These are phyloP conservation scores for Drosophila gaucha DNA, from an alignment of 2,888 invertebrate genomes.

Conservation along the genomic window DNA sequence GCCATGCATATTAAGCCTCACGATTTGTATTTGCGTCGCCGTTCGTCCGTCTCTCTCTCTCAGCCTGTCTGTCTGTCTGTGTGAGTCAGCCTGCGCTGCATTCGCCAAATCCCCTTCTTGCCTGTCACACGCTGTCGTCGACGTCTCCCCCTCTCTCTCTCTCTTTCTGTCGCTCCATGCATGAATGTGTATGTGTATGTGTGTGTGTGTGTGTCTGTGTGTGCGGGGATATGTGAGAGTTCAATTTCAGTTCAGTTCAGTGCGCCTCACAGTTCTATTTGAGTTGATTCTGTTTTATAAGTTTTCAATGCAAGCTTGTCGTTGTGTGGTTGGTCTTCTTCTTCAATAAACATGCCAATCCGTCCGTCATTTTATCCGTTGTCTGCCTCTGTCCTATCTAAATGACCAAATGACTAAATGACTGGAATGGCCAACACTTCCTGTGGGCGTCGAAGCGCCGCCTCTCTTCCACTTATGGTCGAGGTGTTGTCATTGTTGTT, in stretches of 20 bases:
- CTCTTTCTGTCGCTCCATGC: conserved; percentile 3
- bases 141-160: conserved; percentile 13
- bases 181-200: conserved; percentile 9
- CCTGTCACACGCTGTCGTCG: conserved; percentile 35
- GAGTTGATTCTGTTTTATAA: conserved; percentile 70
- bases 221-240: conserved; percentile 47
- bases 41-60: conserved; percentile 2
- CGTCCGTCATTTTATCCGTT: conserved; percentile 6
- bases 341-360: conserved; percentile 14
- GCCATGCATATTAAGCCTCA: conserved; percentile 82
- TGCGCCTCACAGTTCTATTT: conserved; percentile 46
- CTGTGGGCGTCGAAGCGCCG: conserved; percentile 36
- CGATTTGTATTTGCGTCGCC: conserved; percentile 76
- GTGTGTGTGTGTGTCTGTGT: conserved; percentile 15
- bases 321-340: conserved; percentile 35
- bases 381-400: conserved; percentile 19
- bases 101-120: conserved; percentile 25
- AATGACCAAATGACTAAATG: conserved; percentile 54
- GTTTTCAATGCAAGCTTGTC: conserved; percentile 68
- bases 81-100: conserved; percentile 63
- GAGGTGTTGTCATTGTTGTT: conserved; percentile 33
- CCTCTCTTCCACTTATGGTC: conserved; percentile 5
- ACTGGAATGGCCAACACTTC: conserved; percentile 47
- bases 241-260: conserved; percentile 71
- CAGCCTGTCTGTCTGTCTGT: conserved; percentile 37